A percentile compares a stretch with the other conserved stretches of the same genome.
phyloP scores from a whole-genome alignment of 1,140 invertebrate species.

The Pseudomyrmex pallidus region DNA sequence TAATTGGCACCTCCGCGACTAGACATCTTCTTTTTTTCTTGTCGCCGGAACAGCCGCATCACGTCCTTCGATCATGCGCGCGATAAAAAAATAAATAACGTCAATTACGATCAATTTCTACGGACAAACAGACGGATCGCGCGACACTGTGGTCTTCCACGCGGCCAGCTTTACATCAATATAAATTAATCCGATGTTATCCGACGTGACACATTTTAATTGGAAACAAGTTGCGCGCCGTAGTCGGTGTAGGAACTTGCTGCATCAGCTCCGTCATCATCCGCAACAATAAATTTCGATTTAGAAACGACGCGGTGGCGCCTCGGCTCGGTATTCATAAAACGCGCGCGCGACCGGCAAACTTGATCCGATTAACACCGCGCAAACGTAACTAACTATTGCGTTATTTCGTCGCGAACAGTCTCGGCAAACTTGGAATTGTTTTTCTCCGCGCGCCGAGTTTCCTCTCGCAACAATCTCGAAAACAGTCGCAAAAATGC shows the following conservation, averaged over 20 bases:
- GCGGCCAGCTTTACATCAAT: no score
- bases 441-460: not conserved
- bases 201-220: conserved; percentile 53
- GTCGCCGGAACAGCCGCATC: no score
- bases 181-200: conserved; percentile 50
- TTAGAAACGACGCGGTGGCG: conserved; percentile 18
- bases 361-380: conserved; percentile 67
- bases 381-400: conserved; percentile 14
- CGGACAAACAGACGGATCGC: not conserved
- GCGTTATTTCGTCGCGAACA: not conserved
- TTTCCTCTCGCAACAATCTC: conserved; percentile 1
- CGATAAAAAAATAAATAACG: no score
- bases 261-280: conserved; percentile 1
- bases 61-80: no score
- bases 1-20: no score
- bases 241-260: conserved; percentile 5
- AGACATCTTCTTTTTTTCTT: no score
- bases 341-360: conserved; percentile 1
- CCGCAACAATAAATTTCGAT: conserved; percentile 61
- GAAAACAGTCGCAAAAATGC: not conserved
- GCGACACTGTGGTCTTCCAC: no score
- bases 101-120: not conserved
- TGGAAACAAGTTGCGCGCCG: conserved; percentile 13
- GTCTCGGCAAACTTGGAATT: no score
- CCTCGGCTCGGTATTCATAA: conserved; percentile 29